Conservation (phyloP, 2,113 vertebrate genomes). For the Synchiropus splendidus region DNA sequence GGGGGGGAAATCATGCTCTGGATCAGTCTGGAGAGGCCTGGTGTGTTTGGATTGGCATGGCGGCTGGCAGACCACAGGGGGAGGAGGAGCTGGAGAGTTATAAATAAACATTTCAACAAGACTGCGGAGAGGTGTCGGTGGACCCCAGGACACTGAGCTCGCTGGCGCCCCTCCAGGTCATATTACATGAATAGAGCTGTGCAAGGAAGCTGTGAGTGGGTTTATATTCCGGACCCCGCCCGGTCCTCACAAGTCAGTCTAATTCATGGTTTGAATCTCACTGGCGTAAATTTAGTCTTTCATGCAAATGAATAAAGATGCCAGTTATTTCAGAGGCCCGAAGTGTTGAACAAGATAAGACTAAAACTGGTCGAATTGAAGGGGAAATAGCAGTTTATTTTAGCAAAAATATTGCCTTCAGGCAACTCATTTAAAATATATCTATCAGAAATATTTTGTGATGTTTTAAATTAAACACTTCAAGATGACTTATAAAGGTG, state of each 20-base stretch:
- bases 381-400: too few relatives aligned
- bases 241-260: too few relatives aligned
- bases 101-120: constrained; percentile 75
- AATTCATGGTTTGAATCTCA: neutral
- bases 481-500: too few relatives aligned
- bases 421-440: too few relatives aligned
- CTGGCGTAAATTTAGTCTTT: too few relatives aligned
- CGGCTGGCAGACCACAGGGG: constrained; percentile 71
- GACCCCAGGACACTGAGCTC: constrained; percentile 52
- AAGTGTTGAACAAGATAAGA: too few relatives aligned
- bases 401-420: too few relatives aligned
- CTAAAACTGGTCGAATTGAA: too few relatives aligned
- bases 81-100: constrained; percentile 63
- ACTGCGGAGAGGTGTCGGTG: constrained; percentile 74
- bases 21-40: constrained; percentile 68
- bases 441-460: too few relatives aligned
- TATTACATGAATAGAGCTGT: constrained; percentile 70
- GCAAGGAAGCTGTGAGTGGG: constrained; percentile 8
- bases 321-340: too few relatives aligned
- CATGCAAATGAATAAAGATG: too few relatives aligned
- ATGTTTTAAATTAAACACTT: too few relatives aligned
- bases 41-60: constrained; percentile 79
- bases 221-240: neutral
- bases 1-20: constrained; percentile 66
- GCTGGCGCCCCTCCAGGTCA: constrained; percentile 71